phyloP scores from a whole-genome alignment of 1,140 invertebrate genomes.

The Limonius californicus region DNA sequence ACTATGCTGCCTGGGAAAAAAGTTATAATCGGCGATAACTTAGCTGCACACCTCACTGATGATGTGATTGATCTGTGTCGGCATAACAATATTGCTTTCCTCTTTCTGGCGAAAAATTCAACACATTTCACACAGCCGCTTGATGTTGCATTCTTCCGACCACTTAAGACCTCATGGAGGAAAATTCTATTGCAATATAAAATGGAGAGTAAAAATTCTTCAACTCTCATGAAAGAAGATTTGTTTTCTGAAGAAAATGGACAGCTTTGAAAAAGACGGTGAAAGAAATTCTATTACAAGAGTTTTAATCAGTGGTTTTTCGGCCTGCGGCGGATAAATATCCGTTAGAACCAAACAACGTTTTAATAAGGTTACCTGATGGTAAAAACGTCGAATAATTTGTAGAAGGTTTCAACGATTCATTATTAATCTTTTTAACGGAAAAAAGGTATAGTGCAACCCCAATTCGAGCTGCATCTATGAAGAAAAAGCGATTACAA shows the following conservation, averaged over 20 bases:
- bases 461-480: neutral
- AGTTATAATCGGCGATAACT: conserved; percentile 1
- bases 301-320: neutral
- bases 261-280: neutral
- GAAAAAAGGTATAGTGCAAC: neutral
- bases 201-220: no score
- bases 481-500: neutral
- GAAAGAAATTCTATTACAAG: neutral
- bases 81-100: conserved; percentile 27
- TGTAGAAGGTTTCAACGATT: neutral
- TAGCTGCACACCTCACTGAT: neutral
- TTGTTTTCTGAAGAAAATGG: conserved; percentile 22
- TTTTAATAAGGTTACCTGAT: neutral
- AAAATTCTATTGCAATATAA: no score
- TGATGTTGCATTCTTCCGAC: conserved; percentile 43
- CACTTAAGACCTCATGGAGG: no score
- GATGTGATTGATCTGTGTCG: neutral
- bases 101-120: conserved; percentile 44
- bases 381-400: neutral
- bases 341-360: neutral
- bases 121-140: conserved; percentile 43
- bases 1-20: neutral
- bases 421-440: neutral
- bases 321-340: no score
- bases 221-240: conserved; percentile 38